Percentiles rank a stretch among this genome's conserved stretches.
Conservation (phyloP, 2,888 invertebrate genomes). For the Cerastis rubricosa region DNA sequence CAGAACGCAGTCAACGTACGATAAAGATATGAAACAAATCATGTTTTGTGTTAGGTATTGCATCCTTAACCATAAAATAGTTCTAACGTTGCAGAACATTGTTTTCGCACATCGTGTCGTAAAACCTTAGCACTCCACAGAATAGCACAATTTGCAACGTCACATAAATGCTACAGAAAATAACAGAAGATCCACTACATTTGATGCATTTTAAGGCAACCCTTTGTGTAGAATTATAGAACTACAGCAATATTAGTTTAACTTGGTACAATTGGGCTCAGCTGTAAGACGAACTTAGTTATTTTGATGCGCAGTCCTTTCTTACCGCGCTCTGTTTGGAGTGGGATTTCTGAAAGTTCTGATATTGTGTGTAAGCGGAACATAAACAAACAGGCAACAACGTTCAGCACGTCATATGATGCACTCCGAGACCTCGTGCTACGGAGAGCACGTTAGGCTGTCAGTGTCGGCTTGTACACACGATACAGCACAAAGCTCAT, state of each 20-base stretch:
- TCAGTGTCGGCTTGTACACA: constrained; percentile 1
- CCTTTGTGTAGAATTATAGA: not conserved
- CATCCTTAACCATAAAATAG: not conserved
- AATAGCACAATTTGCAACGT: not conserved
- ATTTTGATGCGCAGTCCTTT: not conserved
- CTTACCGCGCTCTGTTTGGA: not conserved
- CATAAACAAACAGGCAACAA: constrained; percentile 31
- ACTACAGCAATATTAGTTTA: not conserved
- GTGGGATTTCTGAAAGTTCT: not conserved
- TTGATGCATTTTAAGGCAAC: not conserved
- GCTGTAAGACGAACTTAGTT: not conserved
- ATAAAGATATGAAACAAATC: not conserved
- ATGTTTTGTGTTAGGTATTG: not conserved
- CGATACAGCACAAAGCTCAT: not conserved
- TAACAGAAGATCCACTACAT: not conserved
- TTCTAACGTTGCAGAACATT: constrained; percentile 10
- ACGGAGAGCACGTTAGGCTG: not conserved
- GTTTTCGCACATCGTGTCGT: constrained; percentile 8
- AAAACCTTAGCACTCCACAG: constrained; percentile 27
- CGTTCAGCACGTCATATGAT: constrained; percentile 7
- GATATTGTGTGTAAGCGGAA: not conserved
- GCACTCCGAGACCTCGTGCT: not conserved
- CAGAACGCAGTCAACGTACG: not conserved
- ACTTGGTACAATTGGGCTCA: not conserved
- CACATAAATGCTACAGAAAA: not conserved